A percentile compares a stretch with the other conserved stretches of the same genome.
phyloP scores from a whole-genome alignment of 2,797 vertebrate genomes.

The Sebastes itinus region DNA sequence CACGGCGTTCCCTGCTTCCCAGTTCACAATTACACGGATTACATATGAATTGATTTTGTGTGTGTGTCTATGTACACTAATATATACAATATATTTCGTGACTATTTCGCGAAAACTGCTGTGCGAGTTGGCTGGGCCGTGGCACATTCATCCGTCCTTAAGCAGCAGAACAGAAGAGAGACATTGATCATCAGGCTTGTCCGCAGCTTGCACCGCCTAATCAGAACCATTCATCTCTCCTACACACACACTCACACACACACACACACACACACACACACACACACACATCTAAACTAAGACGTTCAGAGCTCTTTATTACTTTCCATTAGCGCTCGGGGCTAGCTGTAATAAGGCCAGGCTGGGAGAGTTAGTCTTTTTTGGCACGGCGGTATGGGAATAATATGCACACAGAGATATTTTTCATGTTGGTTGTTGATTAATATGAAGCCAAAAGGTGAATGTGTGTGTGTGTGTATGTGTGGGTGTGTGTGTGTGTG shows the following conservation, averaged over 20 bases:
- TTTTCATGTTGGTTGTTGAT: conserved; percentile 49
- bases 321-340: conserved; percentile 55
- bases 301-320: conserved; percentile 63
- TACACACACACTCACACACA: conserved; percentile 5
- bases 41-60: too few species aligned
- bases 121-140: neutral
- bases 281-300: conserved; percentile 22
- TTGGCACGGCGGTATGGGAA: conserved; percentile 20
- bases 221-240: conserved; percentile 63
- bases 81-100: too few species aligned
- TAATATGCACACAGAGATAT: conserved; percentile 23
- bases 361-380: conserved; percentile 48
- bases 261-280: conserved; percentile 13
- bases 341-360: conserved; percentile 49
- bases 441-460: conserved; percentile 51
- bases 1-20: too few species aligned
- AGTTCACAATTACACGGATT: too few species aligned
- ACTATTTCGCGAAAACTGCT: too few species aligned
- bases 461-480: neutral
- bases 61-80: too few species aligned
- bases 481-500: neutral
- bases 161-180: conserved; percentile 24
- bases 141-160: conserved; percentile 31
- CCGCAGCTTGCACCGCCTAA: conserved; percentile 59
- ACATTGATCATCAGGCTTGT: conserved; percentile 62